Conservation (phyloP, 2,113 vertebrate genomes). For the Siniperca chuatsi region DNA sequence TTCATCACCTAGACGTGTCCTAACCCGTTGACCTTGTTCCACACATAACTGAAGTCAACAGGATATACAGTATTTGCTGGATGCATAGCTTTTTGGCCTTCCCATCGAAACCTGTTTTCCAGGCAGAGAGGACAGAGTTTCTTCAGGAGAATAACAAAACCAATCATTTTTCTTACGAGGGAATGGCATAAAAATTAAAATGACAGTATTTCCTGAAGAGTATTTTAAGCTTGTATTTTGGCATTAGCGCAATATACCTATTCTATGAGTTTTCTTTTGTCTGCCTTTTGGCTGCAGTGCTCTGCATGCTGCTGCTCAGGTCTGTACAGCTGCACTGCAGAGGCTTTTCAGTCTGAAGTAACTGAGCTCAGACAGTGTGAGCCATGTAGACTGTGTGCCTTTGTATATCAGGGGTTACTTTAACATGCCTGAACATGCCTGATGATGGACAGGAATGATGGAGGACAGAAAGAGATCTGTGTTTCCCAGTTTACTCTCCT, state of each 20-base stretch:
- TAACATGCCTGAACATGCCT: constrained; percentile 3
- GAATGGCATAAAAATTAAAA: neutral
- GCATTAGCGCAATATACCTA: neutral
- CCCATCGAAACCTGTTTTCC: neutral
- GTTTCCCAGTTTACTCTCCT: constrained; percentile 1
- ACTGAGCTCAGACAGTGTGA: constrained; percentile 56
- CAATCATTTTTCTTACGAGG: neutral
- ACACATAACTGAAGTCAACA: neutral
- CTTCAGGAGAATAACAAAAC: neutral
- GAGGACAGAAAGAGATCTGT: constrained; percentile 6
- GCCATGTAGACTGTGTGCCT: neutral
- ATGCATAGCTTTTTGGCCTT: neutral
- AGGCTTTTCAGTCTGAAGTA: constrained; percentile 67
- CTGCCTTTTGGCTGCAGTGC: constrained; percentile 46
- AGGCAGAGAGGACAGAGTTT: neutral
- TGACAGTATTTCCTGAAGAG: no score
- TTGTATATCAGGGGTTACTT: neutral
- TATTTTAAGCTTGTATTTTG: neutral
- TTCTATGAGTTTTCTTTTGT: constrained; percentile 11
- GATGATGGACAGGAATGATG: neutral
- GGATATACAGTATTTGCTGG: neutral
- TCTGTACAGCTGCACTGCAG: constrained; percentile 84
- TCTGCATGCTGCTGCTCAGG: constrained; percentile 74
- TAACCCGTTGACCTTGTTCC: neutral
- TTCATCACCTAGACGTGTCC: neutral